Base-by-base conservation (phyloP, 2,113 vertebrate species). In the Alosa alosa region DNA sequence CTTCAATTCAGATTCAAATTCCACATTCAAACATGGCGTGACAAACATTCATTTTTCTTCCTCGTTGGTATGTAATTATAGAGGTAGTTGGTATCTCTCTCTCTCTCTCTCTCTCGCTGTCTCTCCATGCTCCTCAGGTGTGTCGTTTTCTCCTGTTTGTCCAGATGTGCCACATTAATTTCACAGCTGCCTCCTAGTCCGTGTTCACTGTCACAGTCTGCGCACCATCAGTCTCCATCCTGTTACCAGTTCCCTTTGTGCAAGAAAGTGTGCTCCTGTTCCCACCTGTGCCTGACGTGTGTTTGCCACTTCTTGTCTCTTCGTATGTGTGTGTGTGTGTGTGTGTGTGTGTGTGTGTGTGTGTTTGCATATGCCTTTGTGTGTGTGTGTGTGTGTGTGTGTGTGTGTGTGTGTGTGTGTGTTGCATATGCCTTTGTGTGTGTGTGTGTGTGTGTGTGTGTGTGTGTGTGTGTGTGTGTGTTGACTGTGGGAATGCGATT, bases 111-210 rank as follows among this genome's bases (percentile, higher is more conserved):
- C 50, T 47, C 47, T 83, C 83, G 78, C 72, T 88, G 50, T 85
- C 1, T 82, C 87, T 89, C 89, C 86, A 44, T 68, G 55, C 86
- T 82, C 84, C 45, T 85, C 84, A 81, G 84, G 84, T 85, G 83
- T 90, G 90, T 90, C 78, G 82, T 93, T 88, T 90, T 91, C 91
- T 60, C 55, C 55, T 60, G 55, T 60, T 60, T 60, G 55, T 60
- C 93, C 93, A 94, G 93, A 93, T 93, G 91, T 93, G 92, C 91
- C 49, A 87, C 93, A 94, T 94, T 94, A 93, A 94, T 92, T 93
- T 92, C 92, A 93, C 94, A 94, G 91, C 92, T 94, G 94, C 89
- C 90, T 87, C 88, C 89, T 92, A 90, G 90, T 94, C 93, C 93
- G 91, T 92, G 91, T 92, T 91, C 91, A 91, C 92, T 86, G 86